Evolutionary conservation across 2,797 vertebrate species (phyloP), one percentile per base, ranked within the genome.

Genomic region (Denticeps clupeoides): DNA sequence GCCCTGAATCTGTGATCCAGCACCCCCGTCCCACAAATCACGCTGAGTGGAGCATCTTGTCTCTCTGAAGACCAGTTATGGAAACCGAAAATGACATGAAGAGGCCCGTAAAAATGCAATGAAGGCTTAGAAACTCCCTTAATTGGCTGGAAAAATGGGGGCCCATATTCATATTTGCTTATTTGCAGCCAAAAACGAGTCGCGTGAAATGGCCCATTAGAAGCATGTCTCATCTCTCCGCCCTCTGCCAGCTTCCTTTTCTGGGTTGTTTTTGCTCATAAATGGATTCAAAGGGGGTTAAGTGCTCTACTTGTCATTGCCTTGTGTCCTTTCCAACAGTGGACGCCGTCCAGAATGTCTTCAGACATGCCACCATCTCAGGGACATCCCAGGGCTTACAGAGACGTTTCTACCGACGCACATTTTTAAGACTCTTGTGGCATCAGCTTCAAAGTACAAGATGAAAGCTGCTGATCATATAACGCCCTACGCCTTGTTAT

Each of bases 91-190:
- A 87, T 75, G 72, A 82, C 83, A 87, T 87, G 84, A 76, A 83
- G 85, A 89, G 86, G 82, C 86, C 88, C 86, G 88, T 90, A 89
- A 88, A 76, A 89, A 86, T 82, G 82, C 86, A 90, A 90, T 92
- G 95, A 94, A 96, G 87, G 91, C 89, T 86, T 87, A 80, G 89
- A 79, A 87, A 67, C 81, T 85, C 81, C 68, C 60, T 82, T 98
- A 97, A 96, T 97, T 98, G 91, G 92, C 74, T 65, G 80, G 77
- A 79, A 84, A 86, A 87, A 84, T 83, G 76, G 85, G 78, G 47
- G 69, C 67, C 63, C 78, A 75, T 78, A 79, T 82, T 72, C 79
- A 60, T 55, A 60, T 63, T 58, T 60, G 51, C 52, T 55, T 70
- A 85, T 80, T 74, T 77, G 87, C 74, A 77, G 85, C 75, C 76